Conservation (phyloP, 2,113 vertebrate genomes). For the Osmerus eperlanus region DNA sequence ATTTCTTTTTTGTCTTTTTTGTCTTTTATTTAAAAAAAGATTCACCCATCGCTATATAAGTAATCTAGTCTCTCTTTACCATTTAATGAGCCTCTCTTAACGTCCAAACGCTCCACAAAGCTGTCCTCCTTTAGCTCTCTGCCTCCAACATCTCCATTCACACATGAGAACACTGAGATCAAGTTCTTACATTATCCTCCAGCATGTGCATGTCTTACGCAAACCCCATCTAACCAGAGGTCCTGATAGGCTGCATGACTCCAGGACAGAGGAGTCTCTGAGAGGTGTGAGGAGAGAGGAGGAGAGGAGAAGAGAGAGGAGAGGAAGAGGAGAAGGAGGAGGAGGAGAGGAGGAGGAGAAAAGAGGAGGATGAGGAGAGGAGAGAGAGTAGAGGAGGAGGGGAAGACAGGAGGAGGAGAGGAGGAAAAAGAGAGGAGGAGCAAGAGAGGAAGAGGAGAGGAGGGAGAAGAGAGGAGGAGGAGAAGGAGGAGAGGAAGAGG, state of each 20-base stretch:
- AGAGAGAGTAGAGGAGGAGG: no score
- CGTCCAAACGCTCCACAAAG: slow-evolving; percentile 57
- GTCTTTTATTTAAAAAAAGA: slow-evolving; percentile 64
- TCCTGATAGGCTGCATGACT: slow-evolving; percentile 20
- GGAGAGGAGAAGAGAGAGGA: no score
- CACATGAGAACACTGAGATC: slow-evolving; percentile 60
- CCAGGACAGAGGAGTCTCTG: slow-evolving; percentile 43
- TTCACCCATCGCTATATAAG: slow-evolving; percentile 39
- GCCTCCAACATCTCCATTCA: slow-evolving; percentile 57
- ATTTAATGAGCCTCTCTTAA: slow-evolving; percentile 61
- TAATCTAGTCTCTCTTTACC: slow-evolving; percentile 37
- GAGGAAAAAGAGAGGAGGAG: neutral
- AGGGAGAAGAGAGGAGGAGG: no score
- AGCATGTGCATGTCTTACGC: slow-evolving; percentile 21
- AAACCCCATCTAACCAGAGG: slow-evolving; percentile 32
- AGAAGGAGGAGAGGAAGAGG: neutral
- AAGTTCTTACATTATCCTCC: slow-evolving; percentile 50
- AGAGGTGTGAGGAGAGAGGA: neutral
- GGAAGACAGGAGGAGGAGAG: no score
- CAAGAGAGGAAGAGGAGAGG: neutral
- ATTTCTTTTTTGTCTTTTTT: slow-evolving; percentile 65
- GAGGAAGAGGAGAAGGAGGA: no score
- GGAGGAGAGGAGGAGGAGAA: no score
- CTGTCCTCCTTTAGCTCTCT: slow-evolving; percentile 51
- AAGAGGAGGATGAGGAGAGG: no score